Evolutionary conservation across 2,888 invertebrate species (phyloP).

Genomic region (Neria commutata): DNA sequence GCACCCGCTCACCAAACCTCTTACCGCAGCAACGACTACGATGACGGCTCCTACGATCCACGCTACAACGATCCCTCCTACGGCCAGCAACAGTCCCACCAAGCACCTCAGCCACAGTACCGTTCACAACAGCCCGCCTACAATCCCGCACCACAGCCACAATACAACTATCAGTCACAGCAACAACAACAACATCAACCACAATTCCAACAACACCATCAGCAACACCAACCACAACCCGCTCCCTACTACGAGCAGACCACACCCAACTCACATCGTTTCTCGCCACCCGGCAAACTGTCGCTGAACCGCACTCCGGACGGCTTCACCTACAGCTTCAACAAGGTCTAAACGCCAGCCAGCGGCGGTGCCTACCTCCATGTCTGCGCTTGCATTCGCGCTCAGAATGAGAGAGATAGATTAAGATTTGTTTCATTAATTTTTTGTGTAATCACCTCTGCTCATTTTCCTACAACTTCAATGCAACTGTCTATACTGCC

Average conservation of each 20-base stretch:
- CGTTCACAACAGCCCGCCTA: slow-evolving; percentile 49
- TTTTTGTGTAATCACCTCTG: neutral
- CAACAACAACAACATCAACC: slow-evolving; percentile 26
- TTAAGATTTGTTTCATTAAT: slow-evolving; percentile 37
- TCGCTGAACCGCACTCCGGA: slow-evolving; percentile 86
- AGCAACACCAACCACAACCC: slow-evolving; percentile 50
- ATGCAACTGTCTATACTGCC: too few relatives aligned
- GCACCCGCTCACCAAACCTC: slow-evolving; percentile 62
- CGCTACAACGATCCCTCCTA: slow-evolving; percentile 60
- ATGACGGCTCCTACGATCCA: slow-evolving; percentile 61
- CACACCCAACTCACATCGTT: slow-evolving; percentile 75
- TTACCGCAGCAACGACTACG: slow-evolving; percentile 53
- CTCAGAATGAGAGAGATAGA: slow-evolving; percentile 44
- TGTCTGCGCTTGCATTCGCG: neutral
- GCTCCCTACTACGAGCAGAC: slow-evolving; percentile 62
- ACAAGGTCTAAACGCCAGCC: slow-evolving; percentile 65
- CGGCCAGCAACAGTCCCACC: slow-evolving; percentile 50
- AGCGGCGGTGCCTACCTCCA: neutral
- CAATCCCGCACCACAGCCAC: slow-evolving; percentile 60
- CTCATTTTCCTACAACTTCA: neutral
- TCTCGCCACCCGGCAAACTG: slow-evolving; percentile 85
- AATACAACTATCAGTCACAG: slow-evolving; percentile 54
- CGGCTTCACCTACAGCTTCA: slow-evolving; percentile 86
- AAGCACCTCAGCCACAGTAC: slow-evolving; percentile 59
- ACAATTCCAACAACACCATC: slow-evolving; percentile 49